Conservation (phyloP, 2,888 invertebrate genomes). For the Euplexia lucipara region DNA sequence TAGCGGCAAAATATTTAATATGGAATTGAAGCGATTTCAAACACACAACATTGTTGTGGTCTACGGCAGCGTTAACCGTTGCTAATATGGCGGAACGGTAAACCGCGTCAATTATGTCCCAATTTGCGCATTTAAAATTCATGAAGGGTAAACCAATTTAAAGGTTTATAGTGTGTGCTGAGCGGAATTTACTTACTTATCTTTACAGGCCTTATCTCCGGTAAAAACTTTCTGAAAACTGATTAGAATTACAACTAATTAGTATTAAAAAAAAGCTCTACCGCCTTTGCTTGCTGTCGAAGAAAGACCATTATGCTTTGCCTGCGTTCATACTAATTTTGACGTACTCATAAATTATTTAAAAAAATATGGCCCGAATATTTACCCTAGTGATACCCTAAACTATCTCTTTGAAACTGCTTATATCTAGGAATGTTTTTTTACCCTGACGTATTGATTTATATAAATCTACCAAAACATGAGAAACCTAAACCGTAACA, state of each 20-base stretch:
- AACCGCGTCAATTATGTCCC: slow-evolving; percentile 66
- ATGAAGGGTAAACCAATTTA: slow-evolving; percentile 62
- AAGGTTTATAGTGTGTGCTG: slow-evolving; percentile 48
- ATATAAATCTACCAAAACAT: background rate
- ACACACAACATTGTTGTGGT: slow-evolving; percentile 64
- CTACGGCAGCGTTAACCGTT: slow-evolving; percentile 58
- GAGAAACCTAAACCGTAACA: too few relatives aligned
- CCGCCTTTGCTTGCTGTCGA: background rate
- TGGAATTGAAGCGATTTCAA: slow-evolving; percentile 60
- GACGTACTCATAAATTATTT: background rate
- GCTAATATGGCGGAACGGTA: slow-evolving; percentile 66
- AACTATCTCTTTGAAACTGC: background rate
- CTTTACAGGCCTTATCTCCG: slow-evolving; percentile 20
- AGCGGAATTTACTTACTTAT: slow-evolving; percentile 35
- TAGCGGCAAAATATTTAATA: slow-evolving; percentile 45
- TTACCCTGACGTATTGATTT: background rate
- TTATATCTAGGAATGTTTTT: background rate
- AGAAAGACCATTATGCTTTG: background rate
- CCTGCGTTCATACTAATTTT: background rate
- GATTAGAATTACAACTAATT: background rate
- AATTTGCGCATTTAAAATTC: slow-evolving; percentile 64
- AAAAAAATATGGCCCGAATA: background rate
- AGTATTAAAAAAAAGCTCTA: too few relatives aligned
- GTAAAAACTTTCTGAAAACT: background rate
- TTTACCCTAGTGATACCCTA: slow-evolving; percentile 2